phyloP scores from a whole-genome alignment of 2,888 invertebrate species.

The Alloplasta piceator region DNA sequence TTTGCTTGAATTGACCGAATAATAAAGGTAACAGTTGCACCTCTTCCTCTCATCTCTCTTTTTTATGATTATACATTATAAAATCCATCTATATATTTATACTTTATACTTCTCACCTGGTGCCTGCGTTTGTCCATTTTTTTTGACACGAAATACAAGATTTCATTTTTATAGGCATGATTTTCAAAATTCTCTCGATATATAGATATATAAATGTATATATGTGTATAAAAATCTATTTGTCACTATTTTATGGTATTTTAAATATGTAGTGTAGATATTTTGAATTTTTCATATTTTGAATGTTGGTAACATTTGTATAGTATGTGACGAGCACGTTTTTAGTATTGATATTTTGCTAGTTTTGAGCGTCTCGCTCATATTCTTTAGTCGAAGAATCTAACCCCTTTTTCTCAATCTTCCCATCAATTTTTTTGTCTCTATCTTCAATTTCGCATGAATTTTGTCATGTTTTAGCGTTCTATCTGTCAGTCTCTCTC shows the following conservation, averaged over 20 bases:
- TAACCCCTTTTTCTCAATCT: too few relatives aligned
- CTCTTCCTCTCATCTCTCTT: conserved; percentile 75
- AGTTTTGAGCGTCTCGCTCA: conserved; percentile 15
- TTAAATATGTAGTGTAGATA: conserved; percentile 17
- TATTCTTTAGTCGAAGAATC: neutral
- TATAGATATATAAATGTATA: conserved; percentile 4
- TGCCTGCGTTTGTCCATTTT: conserved; percentile 62
- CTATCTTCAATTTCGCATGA: conserved; percentile 27
- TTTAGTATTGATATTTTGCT: conserved; percentile 28
- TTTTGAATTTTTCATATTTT: conserved; percentile 11
- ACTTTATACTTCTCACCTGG: conserved; percentile 62
- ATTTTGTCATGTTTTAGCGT: conserved; percentile 29
- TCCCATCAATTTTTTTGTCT: neutral
- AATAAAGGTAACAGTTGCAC: conserved; percentile 88
- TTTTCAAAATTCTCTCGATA: neutral
- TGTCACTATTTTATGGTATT: conserved; percentile 9
- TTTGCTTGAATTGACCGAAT: conserved; percentile 84
- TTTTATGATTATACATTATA: conserved; percentile 35
- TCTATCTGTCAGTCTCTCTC: conserved; percentile 27
- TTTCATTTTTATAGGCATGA: conserved; percentile 39
- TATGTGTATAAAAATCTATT: conserved; percentile 2
- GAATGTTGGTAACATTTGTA: conserved; percentile 10
- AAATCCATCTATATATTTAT: conserved; percentile 33
- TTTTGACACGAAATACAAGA: conserved; percentile 22
- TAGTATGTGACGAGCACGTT: conserved; percentile 30